Evolutionary conservation across 2,797 vertebrate genomes (phyloP).

Genomic region (Serranus cabrilla): DNA sequence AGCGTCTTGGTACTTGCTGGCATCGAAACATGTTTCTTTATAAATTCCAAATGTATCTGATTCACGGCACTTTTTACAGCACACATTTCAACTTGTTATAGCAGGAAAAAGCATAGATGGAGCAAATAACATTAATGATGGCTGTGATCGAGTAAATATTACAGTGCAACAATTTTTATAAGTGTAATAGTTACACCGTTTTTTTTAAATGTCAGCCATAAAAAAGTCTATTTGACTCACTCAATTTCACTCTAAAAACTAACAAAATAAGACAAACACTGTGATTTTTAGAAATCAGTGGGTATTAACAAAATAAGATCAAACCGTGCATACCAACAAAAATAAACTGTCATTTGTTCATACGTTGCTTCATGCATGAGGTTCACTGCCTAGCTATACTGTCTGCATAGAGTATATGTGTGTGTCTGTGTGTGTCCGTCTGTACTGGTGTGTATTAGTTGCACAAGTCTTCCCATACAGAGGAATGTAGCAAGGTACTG

Average conservation of each 20-base stretch:
- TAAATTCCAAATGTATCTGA: neutral
- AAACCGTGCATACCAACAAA: too few species aligned
- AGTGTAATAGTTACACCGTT: too few species aligned
- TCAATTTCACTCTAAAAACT: too few species aligned
- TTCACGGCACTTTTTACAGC: neutral
- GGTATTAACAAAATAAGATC: too few species aligned
- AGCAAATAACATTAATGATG: neutral
- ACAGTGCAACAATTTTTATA: too few species aligned
- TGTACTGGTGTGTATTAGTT: constrained; percentile 15
- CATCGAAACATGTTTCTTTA: neutral
- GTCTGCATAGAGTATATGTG: constrained; percentile 7
- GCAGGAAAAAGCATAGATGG: neutral
- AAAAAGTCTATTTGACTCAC: too few species aligned
- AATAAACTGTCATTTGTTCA: too few species aligned
- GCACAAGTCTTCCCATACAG: constrained; percentile 28
- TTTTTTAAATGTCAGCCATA: too few species aligned
- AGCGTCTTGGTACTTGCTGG: too few species aligned
- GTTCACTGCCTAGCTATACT: neutral
- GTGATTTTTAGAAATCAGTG: too few species aligned
- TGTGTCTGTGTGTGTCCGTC: constrained; percentile 1
- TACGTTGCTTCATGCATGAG: too few species aligned
- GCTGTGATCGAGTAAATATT: neutral
- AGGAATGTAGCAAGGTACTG: constrained; percentile 81
- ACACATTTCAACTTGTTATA: neutral
- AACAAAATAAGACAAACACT: too few species aligned